These are phyloP conservation scores for Erebia epiphron DNA, from an alignment of 2,888 invertebrate species.

Conservation along the genomic window DNA sequence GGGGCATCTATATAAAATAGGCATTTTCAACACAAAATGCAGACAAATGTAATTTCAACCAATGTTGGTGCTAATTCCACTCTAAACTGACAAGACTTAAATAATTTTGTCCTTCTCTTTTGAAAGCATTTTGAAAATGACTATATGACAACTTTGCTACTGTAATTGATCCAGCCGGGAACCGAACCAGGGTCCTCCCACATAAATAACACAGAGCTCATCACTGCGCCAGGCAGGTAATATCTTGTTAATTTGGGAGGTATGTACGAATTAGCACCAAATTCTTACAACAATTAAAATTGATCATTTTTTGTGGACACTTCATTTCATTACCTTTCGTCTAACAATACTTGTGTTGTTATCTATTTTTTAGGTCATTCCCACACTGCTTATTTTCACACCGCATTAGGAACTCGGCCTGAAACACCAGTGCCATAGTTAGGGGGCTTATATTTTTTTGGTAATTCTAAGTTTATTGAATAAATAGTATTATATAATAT, in stretches of 20 bases:
- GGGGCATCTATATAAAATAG: no score
- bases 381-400: not conserved
- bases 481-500: conserved; percentile 3
- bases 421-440: not conserved
- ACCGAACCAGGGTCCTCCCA: no score
- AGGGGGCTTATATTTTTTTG: not conserved
- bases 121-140: no score
- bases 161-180: no score
- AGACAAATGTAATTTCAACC: no score
- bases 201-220: no score
- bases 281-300: not conserved
- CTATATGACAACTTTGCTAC: no score
- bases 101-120: no score
- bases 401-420: not conserved
- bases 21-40: no score
- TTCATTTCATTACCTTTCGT: not conserved
- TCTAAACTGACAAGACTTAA: no score
- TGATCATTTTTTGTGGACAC: not conserved
- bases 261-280: not conserved
- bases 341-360: not conserved
- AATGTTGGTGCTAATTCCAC: no score
- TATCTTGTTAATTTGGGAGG: not conserved
- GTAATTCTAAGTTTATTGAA: not conserved
- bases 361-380: not conserved
- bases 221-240: no score